Percentiles rank a stretch among this genome's conserved stretches.
phyloP scores from a whole-genome alignment of 1,140 invertebrate genomes.

The Samia ricini region DNA sequence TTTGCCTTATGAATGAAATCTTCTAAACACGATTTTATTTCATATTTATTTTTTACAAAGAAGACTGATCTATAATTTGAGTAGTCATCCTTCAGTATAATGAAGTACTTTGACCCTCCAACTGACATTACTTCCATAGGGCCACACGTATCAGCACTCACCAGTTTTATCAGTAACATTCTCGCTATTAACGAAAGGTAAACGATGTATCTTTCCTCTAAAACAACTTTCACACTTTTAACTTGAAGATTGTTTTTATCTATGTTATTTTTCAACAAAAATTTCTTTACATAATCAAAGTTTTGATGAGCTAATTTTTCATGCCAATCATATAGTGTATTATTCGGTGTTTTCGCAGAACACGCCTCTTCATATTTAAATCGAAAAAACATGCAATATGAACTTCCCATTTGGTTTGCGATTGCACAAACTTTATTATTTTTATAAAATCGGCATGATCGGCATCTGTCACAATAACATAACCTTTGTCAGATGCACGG shows the following conservation, averaged over 20 bases:
- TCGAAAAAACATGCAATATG: conserved; percentile 19
- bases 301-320: conserved; percentile 57
- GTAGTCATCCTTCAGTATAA: conserved; percentile 56
- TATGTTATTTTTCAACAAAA: conserved; percentile 35
- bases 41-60: conserved; percentile 57
- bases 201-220: conserved; percentile 49
- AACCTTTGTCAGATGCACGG: conserved; percentile 28
- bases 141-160: conserved; percentile 28
- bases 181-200: conserved; percentile 33
- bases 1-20: conserved; percentile 42
- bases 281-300: conserved; percentile 37
- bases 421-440: conserved; percentile 23
- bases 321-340: conserved; percentile 42
- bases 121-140: conserved; percentile 37
- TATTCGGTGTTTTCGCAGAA: not conserved
- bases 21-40: conserved; percentile 41
- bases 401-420: conserved; percentile 20
- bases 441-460: conserved; percentile 24
- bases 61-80: conserved; percentile 42
- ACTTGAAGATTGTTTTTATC: conserved; percentile 15
- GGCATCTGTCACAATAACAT: conserved; percentile 25
- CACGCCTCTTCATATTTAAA: conserved; percentile 15
- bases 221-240: conserved; percentile 49
- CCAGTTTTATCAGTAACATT: conserved; percentile 25
- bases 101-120: conserved; percentile 20